A percentile compares a stretch with the other conserved stretches of the same genome.
Conservation (phyloP, 1,140 invertebrate species). For the Drosophila sp. region DNA sequence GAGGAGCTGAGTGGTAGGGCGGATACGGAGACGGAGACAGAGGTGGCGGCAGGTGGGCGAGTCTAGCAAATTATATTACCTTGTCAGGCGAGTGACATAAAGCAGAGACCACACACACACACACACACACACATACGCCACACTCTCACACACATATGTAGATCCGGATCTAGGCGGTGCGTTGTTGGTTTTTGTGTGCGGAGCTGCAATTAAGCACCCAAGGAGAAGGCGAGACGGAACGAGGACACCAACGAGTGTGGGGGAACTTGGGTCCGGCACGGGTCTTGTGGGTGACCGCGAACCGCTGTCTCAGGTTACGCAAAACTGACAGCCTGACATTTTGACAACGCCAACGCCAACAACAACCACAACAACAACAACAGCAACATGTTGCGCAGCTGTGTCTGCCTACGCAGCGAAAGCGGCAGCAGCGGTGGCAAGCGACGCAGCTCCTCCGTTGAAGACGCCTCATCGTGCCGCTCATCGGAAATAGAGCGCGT, state of each 20-base stretch:
- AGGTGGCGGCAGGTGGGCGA: constrained; percentile 32
- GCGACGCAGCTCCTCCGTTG: constrained; percentile 81
- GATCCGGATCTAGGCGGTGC: constrained; percentile 24
- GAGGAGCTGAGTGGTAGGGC: constrained; percentile 38
- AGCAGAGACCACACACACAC: constrained; percentile 34
- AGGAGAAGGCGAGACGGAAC: background rate
- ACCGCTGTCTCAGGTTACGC: constrained; percentile 22
- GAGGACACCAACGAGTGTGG: background rate
- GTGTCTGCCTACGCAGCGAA: constrained; percentile 75
- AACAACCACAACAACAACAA: constrained; percentile 34
- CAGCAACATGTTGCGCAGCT: constrained; percentile 75
- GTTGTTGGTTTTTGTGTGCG: constrained; percentile 27
- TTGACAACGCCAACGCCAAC: constrained; percentile 13
- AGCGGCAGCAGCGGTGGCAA: constrained; percentile 51
- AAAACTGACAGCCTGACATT: constrained; percentile 25
- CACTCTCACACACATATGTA: constrained; percentile 54
- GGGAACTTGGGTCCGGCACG: background rate
- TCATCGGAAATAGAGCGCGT: constrained; percentile 85
- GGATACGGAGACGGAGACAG: constrained; percentile 19
- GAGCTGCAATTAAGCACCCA: constrained; percentile 46
- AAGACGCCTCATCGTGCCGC: constrained; percentile 85
- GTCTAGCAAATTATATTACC: constrained; percentile 62
- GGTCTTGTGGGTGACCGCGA: constrained; percentile 17
- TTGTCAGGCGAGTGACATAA: constrained; percentile 65
- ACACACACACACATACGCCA: constrained; percentile 10